Conservation (phyloP, 1,140 invertebrate genomes). For the Eriosoma lanigerum region DNA sequence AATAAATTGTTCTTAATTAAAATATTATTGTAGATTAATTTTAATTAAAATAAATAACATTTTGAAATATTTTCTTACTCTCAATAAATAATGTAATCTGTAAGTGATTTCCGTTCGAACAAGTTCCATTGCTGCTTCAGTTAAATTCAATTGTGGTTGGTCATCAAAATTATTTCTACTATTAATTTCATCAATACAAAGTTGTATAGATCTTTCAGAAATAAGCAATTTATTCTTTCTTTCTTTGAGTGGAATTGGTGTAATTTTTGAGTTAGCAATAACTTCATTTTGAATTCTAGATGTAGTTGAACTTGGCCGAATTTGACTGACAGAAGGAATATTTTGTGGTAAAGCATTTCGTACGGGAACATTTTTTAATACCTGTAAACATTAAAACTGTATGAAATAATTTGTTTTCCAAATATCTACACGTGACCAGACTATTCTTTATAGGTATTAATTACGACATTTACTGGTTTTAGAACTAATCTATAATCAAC, state of each 20-base stretch:
- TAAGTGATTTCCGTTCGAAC: conserved; percentile 23
- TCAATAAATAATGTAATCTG: conserved; percentile 40
- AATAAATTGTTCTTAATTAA: too few species aligned
- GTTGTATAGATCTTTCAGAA: conserved; percentile 11
- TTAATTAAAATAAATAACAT: too few species aligned
- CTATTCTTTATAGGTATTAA: too few species aligned
- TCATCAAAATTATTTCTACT: neutral
- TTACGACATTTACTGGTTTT: conserved; percentile 28
- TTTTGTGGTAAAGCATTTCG: neutral
- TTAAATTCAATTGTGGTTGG: neutral
- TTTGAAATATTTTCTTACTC: too few species aligned
- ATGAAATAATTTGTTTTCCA: too few species aligned
- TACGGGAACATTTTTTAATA: conserved; percentile 19
- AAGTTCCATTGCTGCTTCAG: neutral
- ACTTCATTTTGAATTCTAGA: conserved; percentile 10
- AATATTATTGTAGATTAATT: too few species aligned
- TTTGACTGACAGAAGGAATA: neutral
- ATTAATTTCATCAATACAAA: conserved; percentile 36
- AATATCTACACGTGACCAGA: too few species aligned
- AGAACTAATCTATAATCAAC: conserved; percentile 34
- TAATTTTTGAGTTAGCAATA: conserved; percentile 15
- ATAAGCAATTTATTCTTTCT: conserved; percentile 19
- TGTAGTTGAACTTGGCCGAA: neutral
- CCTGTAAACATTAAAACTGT: neutral
- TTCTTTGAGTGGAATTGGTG: conserved; percentile 9